Evolutionary conservation across 2,797 vertebrate species (phyloP).

Genomic region (Manis javanica): DNA sequence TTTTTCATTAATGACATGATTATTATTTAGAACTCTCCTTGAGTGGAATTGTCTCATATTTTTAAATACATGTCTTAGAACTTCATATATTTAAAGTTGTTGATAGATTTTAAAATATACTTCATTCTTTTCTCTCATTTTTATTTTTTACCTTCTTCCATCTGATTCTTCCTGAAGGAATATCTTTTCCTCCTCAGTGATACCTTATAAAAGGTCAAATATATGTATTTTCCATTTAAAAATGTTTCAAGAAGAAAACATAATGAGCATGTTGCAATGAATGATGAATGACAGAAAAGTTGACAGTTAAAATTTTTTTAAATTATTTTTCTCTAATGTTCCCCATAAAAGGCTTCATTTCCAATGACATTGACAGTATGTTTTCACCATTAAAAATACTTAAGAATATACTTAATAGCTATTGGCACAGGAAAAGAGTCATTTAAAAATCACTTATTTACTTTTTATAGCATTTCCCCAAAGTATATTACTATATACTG

Average conservation of each 20-base stretch:
- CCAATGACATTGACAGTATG: background rate
- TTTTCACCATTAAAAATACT: background rate
- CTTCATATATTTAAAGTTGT: background rate
- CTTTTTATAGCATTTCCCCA: background rate
- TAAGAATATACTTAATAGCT: background rate
- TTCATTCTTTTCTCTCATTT: background rate
- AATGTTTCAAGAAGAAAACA: background rate
- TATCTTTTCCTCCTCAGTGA: background rate
- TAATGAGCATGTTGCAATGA: background rate
- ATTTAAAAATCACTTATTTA: slow-evolving; percentile 38
- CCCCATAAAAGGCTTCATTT: background rate
- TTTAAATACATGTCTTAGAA: background rate
- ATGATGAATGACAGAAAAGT: background rate
- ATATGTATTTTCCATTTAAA: background rate
- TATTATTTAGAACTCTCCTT: background rate
- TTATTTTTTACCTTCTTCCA: background rate
- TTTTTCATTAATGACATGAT: background rate
- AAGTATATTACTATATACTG: background rate
- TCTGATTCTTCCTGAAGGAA: background rate
- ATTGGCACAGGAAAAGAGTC: background rate
- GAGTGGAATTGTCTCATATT: background rate
- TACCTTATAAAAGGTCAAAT: background rate
- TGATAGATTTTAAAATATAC: background rate
- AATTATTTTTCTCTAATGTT: background rate
- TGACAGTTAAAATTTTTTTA: background rate